Base-by-base conservation (phyloP, 1,140 invertebrate species). In the Drosophila jambulina region DNA sequence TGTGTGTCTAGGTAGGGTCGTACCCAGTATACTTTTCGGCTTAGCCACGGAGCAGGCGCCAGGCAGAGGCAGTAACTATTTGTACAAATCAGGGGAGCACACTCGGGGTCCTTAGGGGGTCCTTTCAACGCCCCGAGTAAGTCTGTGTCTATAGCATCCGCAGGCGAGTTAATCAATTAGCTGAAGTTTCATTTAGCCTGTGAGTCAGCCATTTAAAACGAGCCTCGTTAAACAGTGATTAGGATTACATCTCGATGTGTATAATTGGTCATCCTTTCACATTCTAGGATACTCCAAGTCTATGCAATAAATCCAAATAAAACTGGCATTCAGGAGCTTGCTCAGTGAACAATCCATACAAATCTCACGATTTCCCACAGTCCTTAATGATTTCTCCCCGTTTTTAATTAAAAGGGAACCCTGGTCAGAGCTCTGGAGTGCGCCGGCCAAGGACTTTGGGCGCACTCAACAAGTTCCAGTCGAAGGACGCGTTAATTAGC, bases 351-450 rank as follows among this genome's bases (percentile, higher is more conserved):
- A 12, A 34, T 34, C 12, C 34, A 0, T 1, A 13, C 4, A 36
- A 36, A 36, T 36, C 13, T 10, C 40, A 19, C 5, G 2, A 29
- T 19, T 19, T 4, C n/a, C 25, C 10, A 10, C 2, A 19, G n/a
- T n/a, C 6, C 13, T 10, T 8, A 21, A 32, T 21, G 17, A 36
- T 42, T 36, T 1, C 0, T 13, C 34, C 4, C 34, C 34, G 0
- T 42, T 82, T 70, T 83, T 83, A 83, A 83, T 83, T 83, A 83
- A 83, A 84, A 60, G 32, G 12, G 15, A 63, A n/a, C 21, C 10
- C 13, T 25, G 62, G 62, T 43, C 62, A 25, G 54, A 34, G 59
- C 4, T 15, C 32, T n/a, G 10, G 2, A 27, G 12, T 21, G 12
- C 0, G 13, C 13, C 3, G 5, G 9, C 40, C 38, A 17, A 17